These are phyloP conservation scores for Zaprionus ornatus DNA, from an alignment of 1,140 invertebrate genomes.

Conservation along the genomic window DNA sequence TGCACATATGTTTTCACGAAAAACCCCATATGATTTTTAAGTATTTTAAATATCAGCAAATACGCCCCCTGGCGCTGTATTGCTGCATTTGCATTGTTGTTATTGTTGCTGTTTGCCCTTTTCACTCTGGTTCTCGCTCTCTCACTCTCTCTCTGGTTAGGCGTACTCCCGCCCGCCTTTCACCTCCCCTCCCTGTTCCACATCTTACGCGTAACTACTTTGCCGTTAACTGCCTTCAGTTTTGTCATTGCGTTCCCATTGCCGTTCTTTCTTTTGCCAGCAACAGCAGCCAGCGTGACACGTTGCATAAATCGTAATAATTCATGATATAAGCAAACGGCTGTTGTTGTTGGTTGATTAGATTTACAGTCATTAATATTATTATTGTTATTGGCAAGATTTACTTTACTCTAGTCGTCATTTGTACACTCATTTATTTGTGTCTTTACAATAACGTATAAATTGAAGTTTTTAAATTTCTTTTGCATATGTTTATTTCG, in stretches of 20 bases:
- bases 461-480: slow-evolving; percentile 58
- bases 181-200: neutral
- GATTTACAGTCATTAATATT: slow-evolving; percentile 46
- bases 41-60: slow-evolving; percentile 24
- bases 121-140: slow-evolving; percentile 21
- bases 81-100: slow-evolving; percentile 15
- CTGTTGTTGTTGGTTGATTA: slow-evolving; percentile 53
- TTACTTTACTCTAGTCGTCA: neutral
- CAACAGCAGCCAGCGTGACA: slow-evolving; percentile 53
- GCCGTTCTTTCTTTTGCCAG: slow-evolving; percentile 39
- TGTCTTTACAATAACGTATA: neutral
- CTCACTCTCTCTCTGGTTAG: neutral
- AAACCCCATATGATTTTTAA: slow-evolving; percentile 13
- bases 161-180: neutral
- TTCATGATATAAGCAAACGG: slow-evolving; percentile 61
- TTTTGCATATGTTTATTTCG: slow-evolving; percentile 60
- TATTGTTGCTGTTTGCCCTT: slow-evolving; percentile 62
- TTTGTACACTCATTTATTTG: slow-evolving; percentile 29
- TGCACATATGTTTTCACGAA: slow-evolving; percentile 22
- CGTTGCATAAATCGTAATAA: slow-evolving; percentile 76
- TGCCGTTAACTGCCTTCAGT: slow-evolving; percentile 67
- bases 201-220: slow-evolving; percentile 49
- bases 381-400: slow-evolving; percentile 23
- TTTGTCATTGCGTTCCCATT: slow-evolving; percentile 72
- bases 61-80: slow-evolving; percentile 57